phyloP scores from a whole-genome alignment of 2,113 vertebrate species.

The Myrmecophaga tridactyla region DNA sequence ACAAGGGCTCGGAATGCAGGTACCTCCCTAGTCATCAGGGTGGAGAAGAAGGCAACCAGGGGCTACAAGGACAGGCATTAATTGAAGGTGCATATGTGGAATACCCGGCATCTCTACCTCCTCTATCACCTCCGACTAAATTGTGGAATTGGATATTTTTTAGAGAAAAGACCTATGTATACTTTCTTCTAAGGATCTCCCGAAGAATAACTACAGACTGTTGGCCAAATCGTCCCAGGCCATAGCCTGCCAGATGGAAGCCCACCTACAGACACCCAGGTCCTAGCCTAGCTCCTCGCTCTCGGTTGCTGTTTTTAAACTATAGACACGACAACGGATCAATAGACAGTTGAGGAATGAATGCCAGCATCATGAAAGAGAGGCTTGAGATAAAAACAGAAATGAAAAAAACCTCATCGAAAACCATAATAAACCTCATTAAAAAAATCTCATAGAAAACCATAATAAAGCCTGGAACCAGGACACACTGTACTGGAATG shows the following conservation, averaged over 20 bases:
- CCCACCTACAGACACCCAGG: background rate
- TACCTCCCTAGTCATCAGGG: background rate
- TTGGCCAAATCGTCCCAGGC: background rate
- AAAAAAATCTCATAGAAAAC: background rate
- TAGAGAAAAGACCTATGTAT: background rate
- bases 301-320: background rate
- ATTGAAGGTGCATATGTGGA: background rate
- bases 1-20: background rate
- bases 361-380: background rate
- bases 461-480: background rate
- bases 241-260: background rate
- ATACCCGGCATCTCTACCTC: background rate
- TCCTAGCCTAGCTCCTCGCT: background rate
- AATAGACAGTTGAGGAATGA: background rate
- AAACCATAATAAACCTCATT: background rate
- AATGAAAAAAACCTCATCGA: background rate
- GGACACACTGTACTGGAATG: background rate
- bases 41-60: no score
- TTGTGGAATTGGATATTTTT: background rate
- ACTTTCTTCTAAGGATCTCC: background rate
- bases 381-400: background rate
- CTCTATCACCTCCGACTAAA: background rate
- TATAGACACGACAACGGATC: background rate
- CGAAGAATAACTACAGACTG: background rate
- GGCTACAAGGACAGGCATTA: background rate